These are phyloP conservation scores for Pheosia tremula DNA, from an alignment of 2,888 invertebrate genomes.

Conservation along the genomic window DNA sequence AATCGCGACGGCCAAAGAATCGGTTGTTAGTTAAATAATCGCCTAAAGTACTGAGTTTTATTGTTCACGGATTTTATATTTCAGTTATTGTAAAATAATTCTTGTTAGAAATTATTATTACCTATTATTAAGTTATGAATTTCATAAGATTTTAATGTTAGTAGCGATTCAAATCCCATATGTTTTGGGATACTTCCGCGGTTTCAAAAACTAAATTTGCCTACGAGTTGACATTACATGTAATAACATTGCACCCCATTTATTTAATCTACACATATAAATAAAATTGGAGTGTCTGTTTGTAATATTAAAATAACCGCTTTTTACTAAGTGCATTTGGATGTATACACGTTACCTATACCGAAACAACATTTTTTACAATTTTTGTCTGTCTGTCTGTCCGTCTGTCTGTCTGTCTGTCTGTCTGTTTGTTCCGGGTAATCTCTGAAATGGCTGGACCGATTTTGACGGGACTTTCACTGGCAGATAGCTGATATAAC, in stretches of 20 bases:
- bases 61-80: slow-evolving; percentile 32
- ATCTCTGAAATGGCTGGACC: too few relatives aligned
- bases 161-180: slow-evolving; percentile 43
- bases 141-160: slow-evolving; percentile 36
- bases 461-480: too few relatives aligned
- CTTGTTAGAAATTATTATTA: slow-evolving; percentile 16
- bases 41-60: slow-evolving; percentile 40
- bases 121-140: slow-evolving; percentile 25
- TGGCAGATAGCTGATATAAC: too few relatives aligned
- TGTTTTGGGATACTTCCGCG: slow-evolving; percentile 32
- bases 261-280: too few relatives aligned
- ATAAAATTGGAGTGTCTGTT: too few relatives aligned
- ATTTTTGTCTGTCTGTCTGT: too few relatives aligned
- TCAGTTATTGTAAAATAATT: slow-evolving; percentile 31
- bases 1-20: slow-evolving; percentile 57
- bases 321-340: too few relatives aligned
- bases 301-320: too few relatives aligned
- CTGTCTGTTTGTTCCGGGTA: too few relatives aligned
- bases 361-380: too few relatives aligned
- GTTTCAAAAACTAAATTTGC: slow-evolving; percentile 40
- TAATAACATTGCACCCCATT: slow-evolving; percentile 50
- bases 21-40: slow-evolving; percentile 47
- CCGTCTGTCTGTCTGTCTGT: too few relatives aligned
- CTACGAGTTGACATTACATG: slow-evolving; percentile 34
- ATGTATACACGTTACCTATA: too few relatives aligned